A percentile compares a stretch with the other conserved stretches of the same genome.
phyloP scores from a whole-genome alignment of 30 jellyfish, hydroid and myxozoan genomes.

The Morbakka virulenta region DNA sequence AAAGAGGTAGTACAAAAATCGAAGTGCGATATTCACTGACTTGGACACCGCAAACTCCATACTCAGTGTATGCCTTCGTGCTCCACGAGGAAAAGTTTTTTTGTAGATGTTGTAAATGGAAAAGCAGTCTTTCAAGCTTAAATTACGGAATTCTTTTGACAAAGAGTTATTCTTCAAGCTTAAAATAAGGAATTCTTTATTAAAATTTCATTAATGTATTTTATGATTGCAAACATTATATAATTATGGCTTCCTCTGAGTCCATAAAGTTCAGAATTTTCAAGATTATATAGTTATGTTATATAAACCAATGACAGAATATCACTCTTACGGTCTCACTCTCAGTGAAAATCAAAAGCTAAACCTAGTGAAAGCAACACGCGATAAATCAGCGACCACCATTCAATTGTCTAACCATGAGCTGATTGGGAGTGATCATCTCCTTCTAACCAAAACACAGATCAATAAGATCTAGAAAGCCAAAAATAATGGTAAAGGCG shows the following conservation, averaged over 20 bases:
- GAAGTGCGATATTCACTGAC: conserved; percentile 21
- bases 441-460: conserved; percentile 40
- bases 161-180: conserved; percentile 2
- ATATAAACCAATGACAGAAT: no score
- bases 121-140: conserved; percentile 5
- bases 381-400: conserved; percentile 22
- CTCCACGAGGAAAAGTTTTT: conserved; percentile 4
- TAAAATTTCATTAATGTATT: no score
- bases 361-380: conserved; percentile 39
- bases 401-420: no score
- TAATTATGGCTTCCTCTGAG: no score
- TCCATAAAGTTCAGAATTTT: no score
- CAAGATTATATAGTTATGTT: no score
- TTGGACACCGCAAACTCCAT: conserved; percentile 1
- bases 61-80: conserved; percentile 14
- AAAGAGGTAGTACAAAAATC: conserved; percentile 14
- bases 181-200: conserved; percentile 16
- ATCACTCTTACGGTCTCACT: conserved; percentile 9
- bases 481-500: conserved; percentile 10
- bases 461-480: no score
- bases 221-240: no score
- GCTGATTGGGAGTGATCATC: conserved; percentile 42
- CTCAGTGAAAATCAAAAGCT: conserved; percentile 34
- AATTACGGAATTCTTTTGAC: not conserved
- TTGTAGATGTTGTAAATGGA: conserved; percentile 6